These are phyloP conservation scores for Hydrotaea cyrtoneurina DNA, from an alignment of 2,888 invertebrate genomes.

Conservation along the genomic window DNA sequence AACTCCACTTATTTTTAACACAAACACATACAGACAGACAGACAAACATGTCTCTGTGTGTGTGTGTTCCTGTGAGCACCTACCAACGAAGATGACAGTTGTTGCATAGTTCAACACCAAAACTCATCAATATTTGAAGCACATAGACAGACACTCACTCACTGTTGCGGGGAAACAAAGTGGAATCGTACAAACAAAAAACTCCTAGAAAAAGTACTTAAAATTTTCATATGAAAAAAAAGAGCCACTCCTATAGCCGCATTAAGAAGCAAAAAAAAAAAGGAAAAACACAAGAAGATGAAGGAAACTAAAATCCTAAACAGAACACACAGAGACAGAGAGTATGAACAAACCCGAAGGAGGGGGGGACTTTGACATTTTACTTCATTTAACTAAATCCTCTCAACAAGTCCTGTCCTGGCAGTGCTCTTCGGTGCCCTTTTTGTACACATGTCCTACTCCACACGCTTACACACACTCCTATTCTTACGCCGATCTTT, in stretches of 20 bases:
- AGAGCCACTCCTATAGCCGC: constrained; percentile 30
- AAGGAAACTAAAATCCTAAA: constrained; percentile 48
- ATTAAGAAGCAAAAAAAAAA: constrained; percentile 1
- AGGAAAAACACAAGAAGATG: not conserved
- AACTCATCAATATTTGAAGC: constrained; percentile 59
- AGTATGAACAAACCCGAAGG: not conserved
- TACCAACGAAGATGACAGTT: constrained; percentile 27
- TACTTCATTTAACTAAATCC: constrained; percentile 66
- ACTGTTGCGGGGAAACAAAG: constrained; percentile 9
- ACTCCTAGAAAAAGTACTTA: constrained; percentile 60
- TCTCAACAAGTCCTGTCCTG: constrained; percentile 47
- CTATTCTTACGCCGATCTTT: not conserved
- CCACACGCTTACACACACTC: constrained; percentile 9
- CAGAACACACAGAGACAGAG: constrained; percentile 22
- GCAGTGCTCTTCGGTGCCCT: not conserved
- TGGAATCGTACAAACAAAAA: constrained; percentile 28
- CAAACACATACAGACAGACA: constrained; percentile 4
- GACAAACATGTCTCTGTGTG: constrained; percentile 7
- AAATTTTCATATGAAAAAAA: constrained; percentile 54
- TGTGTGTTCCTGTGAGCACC: no score
- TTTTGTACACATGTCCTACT: constrained; percentile 59
- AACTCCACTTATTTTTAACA: constrained; percentile 54
- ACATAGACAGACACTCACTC: constrained; percentile 51
- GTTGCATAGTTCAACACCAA: constrained; percentile 46
- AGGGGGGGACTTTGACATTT: constrained; percentile 55